Percentiles rank a stretch among this genome's conserved stretches.
These are phyloP conservation scores for Harpagifer antarcticus DNA, from an alignment of 2,797 vertebrate genomes.

Conservation along the genomic window DNA sequence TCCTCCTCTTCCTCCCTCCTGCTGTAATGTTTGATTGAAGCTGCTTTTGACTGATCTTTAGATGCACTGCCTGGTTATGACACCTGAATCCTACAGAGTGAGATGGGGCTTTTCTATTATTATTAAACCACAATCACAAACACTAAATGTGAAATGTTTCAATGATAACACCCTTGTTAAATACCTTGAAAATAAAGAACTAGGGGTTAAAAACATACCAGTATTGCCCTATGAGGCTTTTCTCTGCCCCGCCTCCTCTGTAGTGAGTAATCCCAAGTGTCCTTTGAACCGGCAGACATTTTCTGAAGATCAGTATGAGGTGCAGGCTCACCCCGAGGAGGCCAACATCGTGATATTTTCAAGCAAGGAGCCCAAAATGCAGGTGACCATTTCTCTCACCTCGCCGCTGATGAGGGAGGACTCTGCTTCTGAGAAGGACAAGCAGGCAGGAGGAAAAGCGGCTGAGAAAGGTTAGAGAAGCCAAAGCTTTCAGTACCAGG, in stretches of 20 bases:
- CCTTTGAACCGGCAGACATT: conserved; percentile 90
- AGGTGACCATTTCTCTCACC: conserved; percentile 90
- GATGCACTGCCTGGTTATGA: conserved; percentile 87
- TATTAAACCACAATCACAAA: conserved; percentile 26
- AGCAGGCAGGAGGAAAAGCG: conserved; percentile 83
- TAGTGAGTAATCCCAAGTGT: conserved; percentile 87
- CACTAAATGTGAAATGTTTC: conserved; percentile 11
- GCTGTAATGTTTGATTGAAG: conserved; percentile 63
- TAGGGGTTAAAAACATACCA: conserved; percentile 31
- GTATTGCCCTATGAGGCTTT: conserved; percentile 36
- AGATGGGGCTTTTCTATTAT: conserved; percentile 71
- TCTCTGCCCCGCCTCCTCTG: conserved; percentile 80
- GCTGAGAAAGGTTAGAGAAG: conserved; percentile 90
- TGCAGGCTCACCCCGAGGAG: conserved; percentile 87
- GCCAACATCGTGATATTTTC: conserved; percentile 89
- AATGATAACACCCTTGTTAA: conserved; percentile 1
- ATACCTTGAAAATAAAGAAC: conserved; percentile 15
- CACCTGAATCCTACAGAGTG: conserved; percentile 88
- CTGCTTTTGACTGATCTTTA: conserved; percentile 87
- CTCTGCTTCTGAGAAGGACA: conserved; percentile 82
- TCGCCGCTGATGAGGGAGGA: conserved; percentile 91
- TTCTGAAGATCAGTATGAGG: conserved; percentile 90
- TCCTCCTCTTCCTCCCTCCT: conserved; percentile 67
- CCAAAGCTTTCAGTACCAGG: conserved; percentile 86
- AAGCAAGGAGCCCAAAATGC: conserved; percentile 90